Percentiles rank a stretch among this genome's conserved stretches.
phyloP scores from a whole-genome alignment of 2,113 vertebrate genomes.

The Dasypus novemcinctus region DNA sequence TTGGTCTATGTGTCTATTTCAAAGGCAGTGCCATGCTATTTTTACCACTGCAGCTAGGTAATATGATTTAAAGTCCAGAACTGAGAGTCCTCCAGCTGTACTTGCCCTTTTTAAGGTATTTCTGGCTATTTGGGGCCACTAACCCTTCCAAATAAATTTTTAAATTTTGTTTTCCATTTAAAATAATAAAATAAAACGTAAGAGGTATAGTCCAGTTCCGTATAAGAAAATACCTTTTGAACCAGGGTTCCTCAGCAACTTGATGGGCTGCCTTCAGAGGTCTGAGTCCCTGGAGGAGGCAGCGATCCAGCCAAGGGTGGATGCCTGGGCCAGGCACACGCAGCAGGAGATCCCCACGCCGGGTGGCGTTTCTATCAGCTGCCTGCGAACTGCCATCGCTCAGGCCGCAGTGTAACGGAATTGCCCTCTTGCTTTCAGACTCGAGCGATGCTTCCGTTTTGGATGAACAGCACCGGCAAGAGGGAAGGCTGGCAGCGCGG shows the following conservation, averaged over 20 bases:
- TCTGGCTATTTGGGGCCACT: too few relatives aligned
- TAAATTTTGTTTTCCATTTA: too few relatives aligned
- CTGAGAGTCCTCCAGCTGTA: too few relatives aligned
- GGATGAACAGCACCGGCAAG: conserved; percentile 88
- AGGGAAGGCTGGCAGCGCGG: conserved; percentile 91
- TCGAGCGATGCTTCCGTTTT: conserved; percentile 90
- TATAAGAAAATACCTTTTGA: background rate
- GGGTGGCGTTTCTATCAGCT: background rate
- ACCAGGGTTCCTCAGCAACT: background rate
- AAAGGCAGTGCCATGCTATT: too few relatives aligned
- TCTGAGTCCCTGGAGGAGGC: background rate
- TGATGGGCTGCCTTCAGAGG: background rate
- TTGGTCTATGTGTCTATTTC: too few relatives aligned
- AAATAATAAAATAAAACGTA: too few relatives aligned
- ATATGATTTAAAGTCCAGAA: too few relatives aligned
- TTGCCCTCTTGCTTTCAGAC: conserved; percentile 82
- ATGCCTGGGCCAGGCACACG: background rate
- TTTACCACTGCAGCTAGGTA: too few relatives aligned
- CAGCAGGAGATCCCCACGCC: background rate
- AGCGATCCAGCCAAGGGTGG: background rate
- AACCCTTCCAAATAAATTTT: too few relatives aligned
- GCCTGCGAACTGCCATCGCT: accelerated
- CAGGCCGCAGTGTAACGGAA: background rate
- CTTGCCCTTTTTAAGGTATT: too few relatives aligned
- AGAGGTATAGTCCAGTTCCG: background rate